Conservation (phyloP, 2,113 vertebrate genomes). For the Lamprotornis superbus region DNA sequence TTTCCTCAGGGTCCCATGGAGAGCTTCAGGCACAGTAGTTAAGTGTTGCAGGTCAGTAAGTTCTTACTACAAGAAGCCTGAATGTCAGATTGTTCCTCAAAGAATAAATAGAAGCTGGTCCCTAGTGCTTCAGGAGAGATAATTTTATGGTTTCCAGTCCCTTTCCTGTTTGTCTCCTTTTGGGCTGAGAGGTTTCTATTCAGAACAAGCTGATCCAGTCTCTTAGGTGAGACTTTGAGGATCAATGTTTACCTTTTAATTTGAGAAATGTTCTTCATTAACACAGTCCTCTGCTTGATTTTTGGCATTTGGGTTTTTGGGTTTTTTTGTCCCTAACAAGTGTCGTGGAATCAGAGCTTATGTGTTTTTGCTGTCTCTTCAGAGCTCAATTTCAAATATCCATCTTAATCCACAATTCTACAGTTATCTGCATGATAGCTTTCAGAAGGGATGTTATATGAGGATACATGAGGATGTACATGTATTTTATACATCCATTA, state of each 20-base stretch:
- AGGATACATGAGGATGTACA: not conserved
- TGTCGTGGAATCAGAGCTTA: not conserved
- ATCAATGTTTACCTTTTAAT: not conserved
- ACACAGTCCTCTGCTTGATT: not conserved
- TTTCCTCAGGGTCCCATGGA: not conserved
- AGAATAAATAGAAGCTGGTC: not conserved
- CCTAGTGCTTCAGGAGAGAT: not conserved
- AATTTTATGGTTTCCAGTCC: not conserved
- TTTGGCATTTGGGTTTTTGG: not conserved
- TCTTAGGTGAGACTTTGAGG: not conserved
- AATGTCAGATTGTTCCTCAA: not conserved
- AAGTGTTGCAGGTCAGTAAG: not conserved
- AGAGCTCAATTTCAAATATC: not conserved
- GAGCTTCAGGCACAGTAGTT: not conserved
- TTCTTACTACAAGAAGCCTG: not conserved
- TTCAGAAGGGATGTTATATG: not conserved
- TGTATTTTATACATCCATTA: not conserved
- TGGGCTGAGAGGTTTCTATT: not conserved
- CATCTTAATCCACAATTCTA: not conserved
- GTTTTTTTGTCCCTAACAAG: fast-evolving
- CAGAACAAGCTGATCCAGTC: not conserved
- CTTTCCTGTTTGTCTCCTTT: not conserved
- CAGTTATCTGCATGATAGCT: not conserved
- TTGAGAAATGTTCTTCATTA: not conserved
- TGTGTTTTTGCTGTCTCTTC: not conserved